Conservation (phyloP, 2,888 invertebrate species). For the Nomada hirtipes region DNA sequence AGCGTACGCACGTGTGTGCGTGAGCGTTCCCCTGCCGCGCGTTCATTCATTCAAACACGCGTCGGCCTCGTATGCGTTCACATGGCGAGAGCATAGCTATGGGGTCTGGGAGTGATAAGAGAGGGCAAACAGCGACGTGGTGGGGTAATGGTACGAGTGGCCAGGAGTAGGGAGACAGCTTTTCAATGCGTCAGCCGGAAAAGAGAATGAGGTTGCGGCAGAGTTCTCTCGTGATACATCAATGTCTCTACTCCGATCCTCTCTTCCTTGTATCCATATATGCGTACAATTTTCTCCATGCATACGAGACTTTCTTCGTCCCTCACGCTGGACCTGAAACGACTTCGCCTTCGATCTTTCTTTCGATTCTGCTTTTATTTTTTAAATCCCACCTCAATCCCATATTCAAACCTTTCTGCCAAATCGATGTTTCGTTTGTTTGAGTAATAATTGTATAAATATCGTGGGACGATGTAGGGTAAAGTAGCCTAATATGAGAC, state of each 20-base stretch:
- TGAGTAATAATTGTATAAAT: no score
- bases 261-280: neutral
- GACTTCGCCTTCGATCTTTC: no score
- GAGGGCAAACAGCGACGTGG: neutral
- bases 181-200: slow-evolving; percentile 69
- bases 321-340: no score
- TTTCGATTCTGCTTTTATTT: no score
- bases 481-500: no score
- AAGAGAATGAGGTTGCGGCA: slow-evolving; percentile 71
- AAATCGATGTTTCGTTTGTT: no score
- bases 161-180: slow-evolving; percentile 44
- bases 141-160: neutral
- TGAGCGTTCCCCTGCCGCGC: slow-evolving; percentile 33
- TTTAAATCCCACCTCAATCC: no score
- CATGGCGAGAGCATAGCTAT: slow-evolving; percentile 10
- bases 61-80: slow-evolving; percentile 55
- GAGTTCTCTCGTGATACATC: slow-evolving; percentile 67
- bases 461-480: no score
- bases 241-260: slow-evolving; percentile 6
- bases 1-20: slow-evolving; percentile 56
- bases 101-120: neutral
- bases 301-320: neutral
- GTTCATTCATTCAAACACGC: slow-evolving; percentile 72
- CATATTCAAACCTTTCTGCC: no score
- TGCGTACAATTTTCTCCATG: slow-evolving; percentile 17